Evolutionary conservation across 2,113 vertebrate genomes (phyloP).

Genomic region (Pterocles orientalis): DNA sequence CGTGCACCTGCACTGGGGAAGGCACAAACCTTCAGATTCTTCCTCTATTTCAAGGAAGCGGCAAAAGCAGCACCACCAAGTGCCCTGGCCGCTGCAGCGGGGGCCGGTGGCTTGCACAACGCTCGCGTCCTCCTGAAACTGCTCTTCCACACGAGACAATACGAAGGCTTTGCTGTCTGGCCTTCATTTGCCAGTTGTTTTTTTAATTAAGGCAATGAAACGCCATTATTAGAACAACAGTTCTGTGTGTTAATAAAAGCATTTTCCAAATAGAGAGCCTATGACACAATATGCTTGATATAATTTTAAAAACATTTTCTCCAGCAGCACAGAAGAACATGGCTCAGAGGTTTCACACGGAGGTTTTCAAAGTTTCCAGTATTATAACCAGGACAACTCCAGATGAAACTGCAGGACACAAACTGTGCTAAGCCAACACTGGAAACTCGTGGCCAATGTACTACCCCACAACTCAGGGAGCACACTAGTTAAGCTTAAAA

Average conservation of each 20-base stretch:
- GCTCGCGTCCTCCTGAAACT: not conserved
- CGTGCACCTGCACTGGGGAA: not conserved
- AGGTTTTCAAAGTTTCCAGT: not conserved
- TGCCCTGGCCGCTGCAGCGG: fast-evolving
- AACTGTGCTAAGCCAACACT: not conserved
- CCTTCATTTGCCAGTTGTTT: not conserved
- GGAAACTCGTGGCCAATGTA: not conserved
- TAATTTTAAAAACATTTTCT: not conserved
- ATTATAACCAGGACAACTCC: not conserved
- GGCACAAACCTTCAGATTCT: not conserved
- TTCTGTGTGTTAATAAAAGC: not conserved
- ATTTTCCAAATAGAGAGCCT: not conserved
- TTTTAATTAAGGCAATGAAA: not conserved
- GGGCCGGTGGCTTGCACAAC: not conserved
- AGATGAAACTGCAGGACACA: not conserved
- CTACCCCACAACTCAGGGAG: not conserved
- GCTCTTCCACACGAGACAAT: not conserved
- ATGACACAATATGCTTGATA: not conserved
- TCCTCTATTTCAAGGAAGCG: not conserved
- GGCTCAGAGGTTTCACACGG: not conserved
- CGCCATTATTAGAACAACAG: not conserved
- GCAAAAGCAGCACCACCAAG: not conserved
- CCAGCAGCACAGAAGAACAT: not conserved
- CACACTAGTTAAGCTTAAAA: not conserved
- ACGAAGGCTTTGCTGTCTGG: not conserved